A percentile compares a stretch with the other conserved stretches of the same genome.
Conservation (phyloP, 92 coral and sea anemone genomes). For the Porites evermanni region DNA sequence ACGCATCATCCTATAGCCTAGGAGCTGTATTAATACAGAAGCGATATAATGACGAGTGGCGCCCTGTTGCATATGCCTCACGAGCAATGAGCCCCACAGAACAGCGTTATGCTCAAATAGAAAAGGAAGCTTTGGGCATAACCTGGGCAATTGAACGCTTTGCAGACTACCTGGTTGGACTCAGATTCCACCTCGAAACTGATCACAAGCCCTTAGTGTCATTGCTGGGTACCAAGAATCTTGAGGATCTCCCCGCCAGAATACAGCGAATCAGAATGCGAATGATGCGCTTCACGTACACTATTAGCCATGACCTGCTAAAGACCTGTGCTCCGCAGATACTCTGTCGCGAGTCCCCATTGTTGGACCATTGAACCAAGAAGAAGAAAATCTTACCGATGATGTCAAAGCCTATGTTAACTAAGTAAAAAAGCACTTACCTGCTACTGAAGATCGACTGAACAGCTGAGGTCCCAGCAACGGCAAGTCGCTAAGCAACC, state of each 20-base stretch:
- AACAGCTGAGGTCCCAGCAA: conserved; percentile 43
- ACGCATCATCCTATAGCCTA: no score
- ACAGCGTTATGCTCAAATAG: conserved; percentile 54
- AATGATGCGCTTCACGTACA: no score
- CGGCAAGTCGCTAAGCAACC: conserved; percentile 27
- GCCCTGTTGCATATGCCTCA: no score
- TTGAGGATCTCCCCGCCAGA: conserved; percentile 32
- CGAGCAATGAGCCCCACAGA: conserved; percentile 56
- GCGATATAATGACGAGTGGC: conserved; percentile 7
- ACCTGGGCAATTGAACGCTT: conserved; percentile 50
- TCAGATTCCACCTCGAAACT: background rate
- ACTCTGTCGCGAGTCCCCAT: conserved; percentile 18
- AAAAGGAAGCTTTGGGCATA: conserved; percentile 52
- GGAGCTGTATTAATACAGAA: conserved; percentile 33
- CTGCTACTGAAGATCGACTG: conserved; percentile 51
- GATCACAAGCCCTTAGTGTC: background rate
- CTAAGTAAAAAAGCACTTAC: conserved; percentile 17
- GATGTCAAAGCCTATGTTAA: conserved; percentile 43
- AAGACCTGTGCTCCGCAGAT: no score
- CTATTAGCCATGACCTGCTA: no score
- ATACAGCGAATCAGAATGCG: no score
- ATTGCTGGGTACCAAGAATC: background rate
- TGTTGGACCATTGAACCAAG: background rate
- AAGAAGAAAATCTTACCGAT: conserved; percentile 32
- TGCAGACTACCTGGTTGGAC: conserved; percentile 26